Evolutionary conservation across 2,888 invertebrate genomes (phyloP).

Genomic region (Microplitis manilae): DNA sequence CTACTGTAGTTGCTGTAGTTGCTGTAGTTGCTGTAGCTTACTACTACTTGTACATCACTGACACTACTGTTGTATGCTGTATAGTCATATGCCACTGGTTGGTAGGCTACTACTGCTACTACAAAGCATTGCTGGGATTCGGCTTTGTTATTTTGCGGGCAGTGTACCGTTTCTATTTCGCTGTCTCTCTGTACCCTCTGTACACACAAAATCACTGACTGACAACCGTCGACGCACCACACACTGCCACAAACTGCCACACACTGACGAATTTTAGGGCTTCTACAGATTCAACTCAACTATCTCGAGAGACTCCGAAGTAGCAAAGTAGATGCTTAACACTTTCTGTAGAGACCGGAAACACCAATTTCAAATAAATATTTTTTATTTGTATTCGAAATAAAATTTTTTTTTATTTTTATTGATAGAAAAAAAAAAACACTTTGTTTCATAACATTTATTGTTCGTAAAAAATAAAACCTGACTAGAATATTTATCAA

Average conservation of each 20-base stretch:
- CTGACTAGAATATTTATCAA: too few relatives aligned
- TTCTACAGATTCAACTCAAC: too few relatives aligned
- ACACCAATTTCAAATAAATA: too few relatives aligned
- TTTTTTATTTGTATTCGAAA: too few relatives aligned
- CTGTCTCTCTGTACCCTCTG: conserved; percentile 35
- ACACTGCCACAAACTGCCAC: not conserved
- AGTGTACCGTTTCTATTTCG: conserved; percentile 39
- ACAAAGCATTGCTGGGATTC: conserved; percentile 60
- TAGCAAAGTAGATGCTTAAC: too few relatives aligned
- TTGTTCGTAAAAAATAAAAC: too few relatives aligned
- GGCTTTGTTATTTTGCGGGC: conserved; percentile 63
- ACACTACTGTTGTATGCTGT: not conserved
- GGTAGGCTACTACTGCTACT: conserved; percentile 27
- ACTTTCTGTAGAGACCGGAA: too few relatives aligned
- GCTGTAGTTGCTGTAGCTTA: not conserved
- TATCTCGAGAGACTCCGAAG: too few relatives aligned
- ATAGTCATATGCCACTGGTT: not conserved
- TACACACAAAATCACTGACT: not conserved
- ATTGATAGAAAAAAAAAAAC: too few relatives aligned
- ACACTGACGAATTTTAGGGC: not conserved
- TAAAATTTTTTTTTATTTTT: too few relatives aligned
- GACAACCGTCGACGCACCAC: not conserved
- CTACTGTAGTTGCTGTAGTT: conserved; percentile 31
- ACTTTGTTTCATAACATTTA: too few relatives aligned
- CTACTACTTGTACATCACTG: conserved; percentile 32